A percentile compares a stretch with the other conserved stretches of the same genome.
phyloP scores from a whole-genome alignment of 37 sponge, comb jelly and placozoan genomes.

The Axinella damicornis region DNA sequence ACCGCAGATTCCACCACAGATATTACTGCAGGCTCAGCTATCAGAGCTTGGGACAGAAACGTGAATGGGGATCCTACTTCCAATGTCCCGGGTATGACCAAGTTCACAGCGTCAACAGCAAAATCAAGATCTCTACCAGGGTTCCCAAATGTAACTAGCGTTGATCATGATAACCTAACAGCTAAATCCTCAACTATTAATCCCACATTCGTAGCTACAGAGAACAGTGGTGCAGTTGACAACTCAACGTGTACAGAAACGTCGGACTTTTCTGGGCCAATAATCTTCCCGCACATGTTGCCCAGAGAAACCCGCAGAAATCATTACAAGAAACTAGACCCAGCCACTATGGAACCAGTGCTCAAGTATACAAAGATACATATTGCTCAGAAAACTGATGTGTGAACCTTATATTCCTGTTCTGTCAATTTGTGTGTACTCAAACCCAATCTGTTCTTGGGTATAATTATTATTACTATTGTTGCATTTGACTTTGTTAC shows the following conservation, averaged over 20 bases:
- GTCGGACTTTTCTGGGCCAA: no score
- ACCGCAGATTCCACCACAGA: no score
- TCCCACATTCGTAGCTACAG: not conserved
- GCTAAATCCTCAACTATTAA: no score
- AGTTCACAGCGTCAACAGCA: no score
- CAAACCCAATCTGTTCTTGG: not conserved
- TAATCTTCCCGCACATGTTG: no score
- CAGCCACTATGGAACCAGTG: conserved; percentile 3
- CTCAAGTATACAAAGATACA: not conserved
- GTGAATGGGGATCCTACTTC: no score
- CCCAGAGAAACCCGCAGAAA: not conserved
- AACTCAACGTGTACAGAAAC: not conserved
- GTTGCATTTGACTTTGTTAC: not conserved
- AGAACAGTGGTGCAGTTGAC: not conserved
- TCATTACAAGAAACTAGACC: conserved; percentile 12
- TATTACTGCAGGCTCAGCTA: no score
- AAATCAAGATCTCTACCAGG: no score
- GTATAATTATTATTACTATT: not conserved
- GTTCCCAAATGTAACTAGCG: no score
- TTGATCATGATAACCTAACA: no score
- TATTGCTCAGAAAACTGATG: not conserved
- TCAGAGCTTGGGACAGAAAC: no score
- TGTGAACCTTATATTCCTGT: not conserved
- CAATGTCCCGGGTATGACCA: no score
- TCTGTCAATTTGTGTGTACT: not conserved